phyloP scores from a whole-genome alignment of 2,888 invertebrate species.

The Scrobipalpa costella region DNA sequence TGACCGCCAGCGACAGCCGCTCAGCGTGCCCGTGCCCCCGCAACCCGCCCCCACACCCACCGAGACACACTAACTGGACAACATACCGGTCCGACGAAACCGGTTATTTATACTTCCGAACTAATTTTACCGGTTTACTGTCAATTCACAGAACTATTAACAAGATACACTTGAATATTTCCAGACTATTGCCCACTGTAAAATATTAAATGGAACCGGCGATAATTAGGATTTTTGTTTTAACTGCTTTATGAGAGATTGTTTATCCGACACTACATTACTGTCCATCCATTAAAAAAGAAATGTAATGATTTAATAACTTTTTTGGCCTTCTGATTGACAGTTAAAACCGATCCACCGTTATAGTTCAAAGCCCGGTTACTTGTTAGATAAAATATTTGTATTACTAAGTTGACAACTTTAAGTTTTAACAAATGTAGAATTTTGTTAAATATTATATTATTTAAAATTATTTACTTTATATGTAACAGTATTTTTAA shows the following conservation, averaged over 20 bases:
- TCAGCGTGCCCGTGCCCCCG: conserved; percentile 67
- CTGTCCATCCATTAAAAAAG: no score
- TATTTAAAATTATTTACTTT: conserved; percentile 30
- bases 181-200: no score
- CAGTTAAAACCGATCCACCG: background rate
- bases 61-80: conserved; percentile 46
- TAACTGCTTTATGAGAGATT: background rate
- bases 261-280: no score
- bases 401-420: conserved; percentile 33
- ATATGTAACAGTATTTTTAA: conserved; percentile 38
- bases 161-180: background rate
- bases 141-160: background rate
- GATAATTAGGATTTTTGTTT: no score
- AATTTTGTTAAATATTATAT: conserved; percentile 28
- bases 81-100: conserved; percentile 9
- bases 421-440: conserved; percentile 26
- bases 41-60: conserved; percentile 54
- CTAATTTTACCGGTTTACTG: conserved; percentile 1
- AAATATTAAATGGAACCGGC: no score
- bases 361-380: background rate
- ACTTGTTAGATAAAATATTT: conserved; percentile 1
- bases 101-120: conserved; percentile 6
- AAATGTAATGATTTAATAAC: no score
- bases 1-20: conserved; percentile 74
- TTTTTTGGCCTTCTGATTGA: background rate